Conservation (phyloP, 2,113 vertebrate genomes). For the Thomomys bottae region DNA sequence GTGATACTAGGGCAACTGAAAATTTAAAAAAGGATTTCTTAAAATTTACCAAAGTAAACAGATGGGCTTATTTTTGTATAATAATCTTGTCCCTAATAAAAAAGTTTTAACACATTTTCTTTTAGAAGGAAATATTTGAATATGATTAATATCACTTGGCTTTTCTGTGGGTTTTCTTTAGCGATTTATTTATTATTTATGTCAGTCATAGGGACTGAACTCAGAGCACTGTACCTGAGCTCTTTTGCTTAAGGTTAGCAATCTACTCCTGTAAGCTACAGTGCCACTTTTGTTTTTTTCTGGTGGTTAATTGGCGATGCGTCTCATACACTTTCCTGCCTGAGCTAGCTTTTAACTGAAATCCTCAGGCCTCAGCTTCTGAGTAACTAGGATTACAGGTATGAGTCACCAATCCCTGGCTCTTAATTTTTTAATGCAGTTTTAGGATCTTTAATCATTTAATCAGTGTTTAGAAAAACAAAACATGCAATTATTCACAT, state of each 20-base stretch:
- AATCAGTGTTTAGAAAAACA: background rate
- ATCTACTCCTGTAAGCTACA: too few species aligned
- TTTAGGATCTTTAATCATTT: conserved; percentile 32
- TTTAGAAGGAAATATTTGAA: conserved; percentile 19
- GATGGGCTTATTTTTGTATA: conserved; percentile 19
- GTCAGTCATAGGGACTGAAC: too few species aligned
- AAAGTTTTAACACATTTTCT: background rate
- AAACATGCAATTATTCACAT: background rate
- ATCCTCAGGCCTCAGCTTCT: too few species aligned
- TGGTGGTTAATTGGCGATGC: too few species aligned
- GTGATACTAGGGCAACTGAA: background rate
- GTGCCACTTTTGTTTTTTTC: too few species aligned
- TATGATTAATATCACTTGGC: background rate
- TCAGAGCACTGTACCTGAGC: too few species aligned
- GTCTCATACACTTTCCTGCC: too few species aligned
- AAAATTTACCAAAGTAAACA: conserved; percentile 11
- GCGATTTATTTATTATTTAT: too few species aligned
- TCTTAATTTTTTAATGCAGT: background rate
- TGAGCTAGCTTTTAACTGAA: too few species aligned
- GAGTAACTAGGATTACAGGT: too few species aligned
- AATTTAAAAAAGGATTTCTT: background rate
- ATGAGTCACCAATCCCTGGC: too few species aligned
- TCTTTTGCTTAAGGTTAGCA: too few species aligned
- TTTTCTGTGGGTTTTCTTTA: conserved; percentile 17
- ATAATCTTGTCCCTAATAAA: background rate